A percentile compares a stretch with the other conserved stretches of the same genome.
phyloP scores from a whole-genome alignment of 2,113 vertebrate species.

The Heptranchias perlo region DNA sequence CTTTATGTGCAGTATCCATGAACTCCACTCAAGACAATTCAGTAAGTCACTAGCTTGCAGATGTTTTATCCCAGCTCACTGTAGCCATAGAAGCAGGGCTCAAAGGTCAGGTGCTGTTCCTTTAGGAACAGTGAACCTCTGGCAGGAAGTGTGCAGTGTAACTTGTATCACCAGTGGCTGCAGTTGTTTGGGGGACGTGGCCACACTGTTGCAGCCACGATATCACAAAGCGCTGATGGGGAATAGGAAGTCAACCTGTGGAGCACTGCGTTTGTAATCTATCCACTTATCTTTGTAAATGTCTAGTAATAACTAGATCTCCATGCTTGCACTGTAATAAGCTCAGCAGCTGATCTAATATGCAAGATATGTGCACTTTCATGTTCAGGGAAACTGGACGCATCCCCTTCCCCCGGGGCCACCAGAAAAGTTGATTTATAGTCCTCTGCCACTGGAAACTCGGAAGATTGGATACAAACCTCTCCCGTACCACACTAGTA shows the following conservation, averaged over 20 bases:
- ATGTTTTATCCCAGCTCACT: not conserved
- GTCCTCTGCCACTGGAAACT: not conserved
- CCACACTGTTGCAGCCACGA: no score
- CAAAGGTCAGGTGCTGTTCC: not conserved
- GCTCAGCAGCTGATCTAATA: not conserved
- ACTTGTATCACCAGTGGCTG: not conserved
- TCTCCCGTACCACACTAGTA: not conserved
- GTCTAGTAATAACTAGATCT: not conserved
- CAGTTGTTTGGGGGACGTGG: not conserved
- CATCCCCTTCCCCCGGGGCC: not conserved
- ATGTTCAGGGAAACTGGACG: not conserved
- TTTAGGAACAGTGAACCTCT: not conserved
- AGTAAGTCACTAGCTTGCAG: not conserved
- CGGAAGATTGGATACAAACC: not conserved
- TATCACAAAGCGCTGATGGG: not conserved
- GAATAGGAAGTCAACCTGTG: not conserved
- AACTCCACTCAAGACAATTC: constrained; percentile 23
- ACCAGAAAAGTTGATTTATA: not conserved
- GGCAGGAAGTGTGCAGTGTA: not conserved
- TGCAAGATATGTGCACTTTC: not conserved
- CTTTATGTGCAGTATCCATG: constrained; percentile 20
- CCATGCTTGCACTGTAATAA: not conserved
- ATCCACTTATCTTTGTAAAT: not conserved
- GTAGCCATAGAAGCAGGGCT: constrained; percentile 13
- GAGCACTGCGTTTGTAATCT: not conserved